Evolutionary conservation across 2,888 invertebrate genomes (phyloP).

Genomic region (Ochlodes sylvanus): DNA sequence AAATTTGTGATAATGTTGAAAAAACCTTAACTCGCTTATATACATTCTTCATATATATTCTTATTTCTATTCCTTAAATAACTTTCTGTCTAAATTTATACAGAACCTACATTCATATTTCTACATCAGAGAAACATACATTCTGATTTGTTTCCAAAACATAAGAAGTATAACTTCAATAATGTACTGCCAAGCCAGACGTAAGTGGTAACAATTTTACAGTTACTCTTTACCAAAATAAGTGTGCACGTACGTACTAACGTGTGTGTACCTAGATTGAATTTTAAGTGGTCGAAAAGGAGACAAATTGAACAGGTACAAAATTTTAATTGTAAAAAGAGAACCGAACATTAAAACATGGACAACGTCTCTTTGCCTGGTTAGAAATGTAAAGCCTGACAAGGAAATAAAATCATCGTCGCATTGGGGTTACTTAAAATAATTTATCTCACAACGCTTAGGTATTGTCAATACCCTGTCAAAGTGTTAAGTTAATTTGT

Average conservation of each 20-base stretch:
- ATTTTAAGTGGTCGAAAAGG: conserved; percentile 28
- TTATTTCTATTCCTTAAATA: too few relatives aligned
- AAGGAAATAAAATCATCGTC: background rate
- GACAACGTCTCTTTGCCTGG: background rate
- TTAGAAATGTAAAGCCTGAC: background rate
- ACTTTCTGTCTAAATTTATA: too few relatives aligned
- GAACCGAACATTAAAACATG: conserved; percentile 12
- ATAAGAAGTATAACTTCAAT: too few relatives aligned
- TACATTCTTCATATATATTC: too few relatives aligned
- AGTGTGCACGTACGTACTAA: conserved; percentile 7
- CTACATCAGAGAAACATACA: too few relatives aligned
- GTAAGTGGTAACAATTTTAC: background rate
- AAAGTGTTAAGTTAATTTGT: conserved; percentile 1
- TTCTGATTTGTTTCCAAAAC: too few relatives aligned
- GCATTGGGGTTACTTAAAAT: background rate
- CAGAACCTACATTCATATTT: too few relatives aligned
- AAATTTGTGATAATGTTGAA: too few relatives aligned
- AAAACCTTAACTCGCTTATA: too few relatives aligned
- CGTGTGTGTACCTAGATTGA: conserved; percentile 14
- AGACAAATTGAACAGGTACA: conserved; percentile 19
- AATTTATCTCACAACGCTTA: background rate
- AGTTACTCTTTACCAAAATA: conserved; percentile 13
- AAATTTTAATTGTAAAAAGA: conserved; percentile 14
- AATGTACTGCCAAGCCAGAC: background rate
- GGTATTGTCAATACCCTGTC: background rate